Conservation (phyloP, 1,140 invertebrate species). For the Chymomyza costata region DNA sequence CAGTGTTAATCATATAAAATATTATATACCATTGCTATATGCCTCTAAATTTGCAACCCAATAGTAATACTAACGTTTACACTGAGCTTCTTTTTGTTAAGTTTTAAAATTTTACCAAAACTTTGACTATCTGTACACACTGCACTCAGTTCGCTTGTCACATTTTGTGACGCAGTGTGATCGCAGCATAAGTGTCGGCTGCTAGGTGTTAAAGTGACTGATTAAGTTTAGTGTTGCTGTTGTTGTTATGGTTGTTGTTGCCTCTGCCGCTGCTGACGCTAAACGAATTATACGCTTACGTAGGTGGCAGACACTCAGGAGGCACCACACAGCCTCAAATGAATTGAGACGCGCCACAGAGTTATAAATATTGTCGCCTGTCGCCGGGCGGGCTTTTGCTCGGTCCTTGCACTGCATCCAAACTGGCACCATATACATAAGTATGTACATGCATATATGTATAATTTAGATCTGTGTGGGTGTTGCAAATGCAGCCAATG, state of each 20-base stretch:
- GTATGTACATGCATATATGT: too few relatives aligned
- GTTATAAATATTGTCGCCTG: constrained; percentile 67
- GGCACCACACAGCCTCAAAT: constrained; percentile 41
- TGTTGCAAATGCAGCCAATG: too few relatives aligned
- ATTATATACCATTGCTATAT: too few relatives aligned
- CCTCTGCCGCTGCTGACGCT: constrained; percentile 45
- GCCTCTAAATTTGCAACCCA: too few relatives aligned
- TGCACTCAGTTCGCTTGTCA: too few relatives aligned
- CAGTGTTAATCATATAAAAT: too few relatives aligned
- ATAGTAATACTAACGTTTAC: too few relatives aligned
- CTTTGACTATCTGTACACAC: too few relatives aligned
- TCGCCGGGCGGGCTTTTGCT: constrained; percentile 35
- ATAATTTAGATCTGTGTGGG: too few relatives aligned
- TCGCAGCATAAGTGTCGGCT: constrained; percentile 11
- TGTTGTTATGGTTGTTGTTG: constrained; percentile 36
- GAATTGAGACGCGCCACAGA: constrained; percentile 68
- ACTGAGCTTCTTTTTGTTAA: too few relatives aligned
- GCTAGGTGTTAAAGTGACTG: constrained; percentile 66
- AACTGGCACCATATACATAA: constrained; percentile 8
- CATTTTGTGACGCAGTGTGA: too few relatives aligned
- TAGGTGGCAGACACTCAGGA: constrained; percentile 66
- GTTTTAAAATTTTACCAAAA: too few relatives aligned
- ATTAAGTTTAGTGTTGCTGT: constrained; percentile 60
- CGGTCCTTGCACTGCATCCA: constrained; percentile 20
- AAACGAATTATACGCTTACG: constrained; percentile 72